A percentile compares a stretch with the other conserved stretches of the same genome.
Evolutionary conservation across 2,113 vertebrate species (phyloP).

Genomic region (Silurus meridionalis): DNA sequence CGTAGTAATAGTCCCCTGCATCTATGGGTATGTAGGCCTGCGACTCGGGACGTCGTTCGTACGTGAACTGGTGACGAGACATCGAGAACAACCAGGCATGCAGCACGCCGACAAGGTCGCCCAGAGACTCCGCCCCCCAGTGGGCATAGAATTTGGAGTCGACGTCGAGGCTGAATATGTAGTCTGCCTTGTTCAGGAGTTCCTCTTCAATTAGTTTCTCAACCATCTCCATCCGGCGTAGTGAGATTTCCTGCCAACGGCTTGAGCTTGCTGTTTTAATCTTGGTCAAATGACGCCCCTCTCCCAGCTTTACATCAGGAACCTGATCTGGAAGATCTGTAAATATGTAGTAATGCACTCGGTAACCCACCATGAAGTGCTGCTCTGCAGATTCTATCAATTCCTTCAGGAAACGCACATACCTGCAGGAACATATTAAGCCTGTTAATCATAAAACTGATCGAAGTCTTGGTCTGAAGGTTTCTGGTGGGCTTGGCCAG

Average conservation of each 20-base stretch:
- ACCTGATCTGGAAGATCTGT: neutral
- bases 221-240: neutral
- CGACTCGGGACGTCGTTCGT: neutral
- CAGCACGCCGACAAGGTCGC: neutral
- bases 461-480: no score
- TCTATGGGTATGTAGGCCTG: neutral
- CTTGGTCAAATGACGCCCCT: neutral
- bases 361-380: slow-evolving; percentile 1
- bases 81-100: neutral
- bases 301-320: neutral
- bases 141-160: slow-evolving; percentile 12
- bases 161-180: neutral
- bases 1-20: slow-evolving; percentile 17
- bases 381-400: neutral
- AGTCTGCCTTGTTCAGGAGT: neutral
- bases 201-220: neutral
- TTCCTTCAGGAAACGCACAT: neutral
- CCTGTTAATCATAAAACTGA: neutral
- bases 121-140: slow-evolving; percentile 10
- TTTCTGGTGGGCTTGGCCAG: no score
- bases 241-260: neutral
- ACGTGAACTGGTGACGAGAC: neutral
- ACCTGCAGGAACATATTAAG: neutral
- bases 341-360: neutral
- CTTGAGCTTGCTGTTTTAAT: neutral